Conservation (phyloP, 2,797 vertebrate species). For the Eidolon dupreanum region DNA sequence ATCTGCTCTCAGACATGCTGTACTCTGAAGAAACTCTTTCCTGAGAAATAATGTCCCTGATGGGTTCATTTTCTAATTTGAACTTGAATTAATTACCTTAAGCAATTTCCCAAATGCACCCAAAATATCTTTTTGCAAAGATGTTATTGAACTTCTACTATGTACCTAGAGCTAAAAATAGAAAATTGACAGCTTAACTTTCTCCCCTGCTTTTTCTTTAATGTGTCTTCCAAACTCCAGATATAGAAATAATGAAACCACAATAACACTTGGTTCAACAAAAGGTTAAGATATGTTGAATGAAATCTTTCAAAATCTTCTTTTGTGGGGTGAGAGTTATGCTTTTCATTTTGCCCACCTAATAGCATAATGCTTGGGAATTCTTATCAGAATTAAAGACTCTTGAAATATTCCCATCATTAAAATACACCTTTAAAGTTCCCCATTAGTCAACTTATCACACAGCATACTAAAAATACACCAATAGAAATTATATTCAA, state of each 20-base stretch:
- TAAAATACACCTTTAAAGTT: constrained; percentile 54
- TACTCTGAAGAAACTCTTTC: constrained; percentile 54
- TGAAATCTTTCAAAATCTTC: constrained; percentile 50
- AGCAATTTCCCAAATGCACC: constrained; percentile 58
- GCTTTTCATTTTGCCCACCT: constrained; percentile 27
- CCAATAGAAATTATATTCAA: neutral
- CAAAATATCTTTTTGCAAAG: constrained; percentile 57
- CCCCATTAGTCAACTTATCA: constrained; percentile 43
- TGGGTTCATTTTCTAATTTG: constrained; percentile 64
- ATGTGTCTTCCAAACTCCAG: constrained; percentile 30
- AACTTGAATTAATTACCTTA: constrained; percentile 69
- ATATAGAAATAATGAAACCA: constrained; percentile 61
- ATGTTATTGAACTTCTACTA: constrained; percentile 56
- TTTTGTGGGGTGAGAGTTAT: neutral
- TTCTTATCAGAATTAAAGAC: constrained; percentile 54
- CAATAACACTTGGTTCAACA: constrained; percentile 15
- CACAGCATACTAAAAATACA: constrained; percentile 61
- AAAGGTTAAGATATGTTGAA: constrained; percentile 46
- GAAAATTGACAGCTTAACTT: constrained; percentile 52
- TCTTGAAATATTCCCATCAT: constrained; percentile 51
- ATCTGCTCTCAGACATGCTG: constrained; percentile 48
- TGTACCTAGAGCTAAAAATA: constrained; percentile 44
- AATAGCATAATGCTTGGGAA: neutral
- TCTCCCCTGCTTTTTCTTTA: constrained; percentile 39
- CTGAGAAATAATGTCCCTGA: constrained; percentile 54